phyloP scores from a whole-genome alignment of 2,888 invertebrate genomes.

The Drosophila algonquin region DNA sequence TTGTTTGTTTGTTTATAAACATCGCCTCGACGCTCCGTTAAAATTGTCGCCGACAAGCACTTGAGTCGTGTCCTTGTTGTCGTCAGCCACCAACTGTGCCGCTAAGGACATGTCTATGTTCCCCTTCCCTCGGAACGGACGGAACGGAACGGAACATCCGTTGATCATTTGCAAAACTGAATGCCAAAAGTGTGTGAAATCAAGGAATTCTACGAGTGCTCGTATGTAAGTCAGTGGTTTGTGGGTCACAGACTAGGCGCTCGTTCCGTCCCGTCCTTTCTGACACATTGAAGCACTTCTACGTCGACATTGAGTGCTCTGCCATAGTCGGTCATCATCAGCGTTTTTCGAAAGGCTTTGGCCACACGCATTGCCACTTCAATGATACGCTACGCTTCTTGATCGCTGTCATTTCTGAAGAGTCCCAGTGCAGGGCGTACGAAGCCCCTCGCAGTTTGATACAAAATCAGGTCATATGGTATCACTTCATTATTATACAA shows the following conservation, averaged over 20 bases:
- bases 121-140: slow-evolving; percentile 4
- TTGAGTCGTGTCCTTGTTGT: slow-evolving; percentile 69
- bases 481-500: neutral
- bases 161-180: slow-evolving; percentile 63
- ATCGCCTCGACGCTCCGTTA: slow-evolving; percentile 34
- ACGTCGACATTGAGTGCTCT: slow-evolving; percentile 73
- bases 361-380: slow-evolving; percentile 75
- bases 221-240: slow-evolving; percentile 55
- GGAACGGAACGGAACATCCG: neutral
- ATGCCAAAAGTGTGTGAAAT: slow-evolving; percentile 6
- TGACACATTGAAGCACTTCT: slow-evolving; percentile 77
- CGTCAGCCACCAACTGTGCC: slow-evolving; percentile 75
- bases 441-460: slow-evolving; percentile 22
- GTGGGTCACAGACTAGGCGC: slow-evolving; percentile 64
- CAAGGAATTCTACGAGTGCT: neutral
- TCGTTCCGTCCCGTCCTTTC: slow-evolving; percentile 42
- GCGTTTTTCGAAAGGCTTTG: slow-evolving; percentile 60
- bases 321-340: slow-evolving; percentile 48
- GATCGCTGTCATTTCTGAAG: slow-evolving; percentile 63
- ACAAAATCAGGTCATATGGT: slow-evolving; percentile 61
- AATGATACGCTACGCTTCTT: slow-evolving; percentile 41
- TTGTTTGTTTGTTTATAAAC: slow-evolving; percentile 72
- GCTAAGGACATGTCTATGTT: slow-evolving; percentile 59
- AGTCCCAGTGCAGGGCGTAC: slow-evolving; percentile 33
- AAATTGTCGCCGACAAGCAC: slow-evolving; percentile 67